Evolutionary conservation across 2,888 invertebrate genomes (phyloP).

Genomic region (Cremastobaeus sp.): DNA sequence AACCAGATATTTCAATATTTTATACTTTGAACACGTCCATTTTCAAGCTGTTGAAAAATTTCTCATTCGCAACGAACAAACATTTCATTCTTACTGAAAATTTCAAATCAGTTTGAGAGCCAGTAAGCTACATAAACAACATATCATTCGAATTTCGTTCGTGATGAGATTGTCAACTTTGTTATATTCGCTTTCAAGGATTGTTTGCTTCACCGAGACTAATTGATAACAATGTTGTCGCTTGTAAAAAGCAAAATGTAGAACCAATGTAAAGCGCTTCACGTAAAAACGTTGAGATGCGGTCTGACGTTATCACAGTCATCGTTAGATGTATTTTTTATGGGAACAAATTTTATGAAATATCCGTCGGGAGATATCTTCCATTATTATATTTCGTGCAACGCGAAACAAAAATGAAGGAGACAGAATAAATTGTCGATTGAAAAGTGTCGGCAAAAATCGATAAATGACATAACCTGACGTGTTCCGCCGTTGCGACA

Average conservation of each 20-base stretch:
- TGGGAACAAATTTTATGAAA: constrained; percentile 23
- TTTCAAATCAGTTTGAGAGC: no score
- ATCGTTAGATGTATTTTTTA: constrained; percentile 31
- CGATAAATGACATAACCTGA: constrained; percentile 5
- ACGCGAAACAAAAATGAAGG: constrained; percentile 27
- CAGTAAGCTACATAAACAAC: no score
- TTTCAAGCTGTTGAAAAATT: no score
- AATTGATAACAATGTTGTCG: constrained; percentile 24
- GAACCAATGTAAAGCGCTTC: constrained; percentile 9
- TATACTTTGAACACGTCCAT: no score
- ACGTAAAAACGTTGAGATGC: not conserved
- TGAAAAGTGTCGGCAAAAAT: constrained; percentile 26
- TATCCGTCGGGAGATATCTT: constrained; percentile 14
- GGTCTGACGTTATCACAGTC: constrained; percentile 18
- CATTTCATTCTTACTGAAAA: no score
- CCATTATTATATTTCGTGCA: constrained; percentile 31
- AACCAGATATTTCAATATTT: no score
- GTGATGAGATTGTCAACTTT: no score
- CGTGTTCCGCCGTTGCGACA: no score
- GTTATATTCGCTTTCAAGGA: no score
- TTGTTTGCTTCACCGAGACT: constrained; percentile 6
- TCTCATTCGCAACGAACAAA: no score
- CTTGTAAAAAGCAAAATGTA: constrained; percentile 29
- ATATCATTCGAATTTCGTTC: no score
- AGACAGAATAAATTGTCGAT: constrained; percentile 15